Percentiles rank a stretch among this genome's conserved stretches.
phyloP scores from a whole-genome alignment of 2,113 vertebrate species.

The Empidonax traillii region DNA sequence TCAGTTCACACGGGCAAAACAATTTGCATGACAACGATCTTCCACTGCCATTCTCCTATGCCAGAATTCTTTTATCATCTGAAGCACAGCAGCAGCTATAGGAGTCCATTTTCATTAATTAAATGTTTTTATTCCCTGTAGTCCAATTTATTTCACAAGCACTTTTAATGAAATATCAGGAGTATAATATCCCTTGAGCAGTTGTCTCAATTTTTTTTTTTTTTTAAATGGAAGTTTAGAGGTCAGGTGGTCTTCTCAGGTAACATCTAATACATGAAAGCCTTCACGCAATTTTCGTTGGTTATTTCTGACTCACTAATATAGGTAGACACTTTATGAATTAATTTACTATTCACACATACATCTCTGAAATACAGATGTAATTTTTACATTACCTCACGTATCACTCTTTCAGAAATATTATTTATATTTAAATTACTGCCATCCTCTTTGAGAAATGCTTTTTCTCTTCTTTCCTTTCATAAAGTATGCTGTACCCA shows the following conservation, averaged over 20 bases:
- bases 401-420: background rate
- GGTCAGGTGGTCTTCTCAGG: background rate
- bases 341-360: background rate
- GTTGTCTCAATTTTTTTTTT: background rate
- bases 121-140: background rate
- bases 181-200: background rate
- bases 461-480: background rate
- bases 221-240: background rate
- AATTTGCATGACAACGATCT: slow-evolving; percentile 31
- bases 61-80: background rate
- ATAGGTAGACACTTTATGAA: background rate
- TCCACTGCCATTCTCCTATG: background rate
- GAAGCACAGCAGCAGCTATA: background rate
- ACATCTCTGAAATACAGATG: background rate
- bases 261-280: background rate
- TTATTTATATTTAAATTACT: background rate
- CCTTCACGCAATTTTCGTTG: background rate
- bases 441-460: background rate
- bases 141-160: background rate
- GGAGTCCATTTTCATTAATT: slow-evolving; percentile 4
- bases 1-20: background rate
- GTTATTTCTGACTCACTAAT: background rate
- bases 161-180: background rate
- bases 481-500: background rate
- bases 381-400: background rate